Evolutionary conservation across 2,888 invertebrate genomes (phyloP).

Genomic region (Xylophagus ater): DNA sequence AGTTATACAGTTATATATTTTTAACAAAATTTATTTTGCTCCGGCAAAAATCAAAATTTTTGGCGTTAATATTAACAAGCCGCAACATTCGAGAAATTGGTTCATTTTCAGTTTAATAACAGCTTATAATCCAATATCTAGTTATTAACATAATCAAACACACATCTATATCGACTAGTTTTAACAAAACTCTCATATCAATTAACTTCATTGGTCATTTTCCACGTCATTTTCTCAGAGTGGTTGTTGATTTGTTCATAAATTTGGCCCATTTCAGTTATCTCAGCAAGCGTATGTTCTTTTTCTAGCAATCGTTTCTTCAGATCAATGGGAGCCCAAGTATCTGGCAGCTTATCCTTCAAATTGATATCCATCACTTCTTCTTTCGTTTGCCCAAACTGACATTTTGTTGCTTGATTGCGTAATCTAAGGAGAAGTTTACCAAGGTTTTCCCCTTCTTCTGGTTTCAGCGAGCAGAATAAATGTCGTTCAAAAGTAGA

Average conservation of each 20-base stretch:
- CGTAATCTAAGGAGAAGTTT: constrained; percentile 24
- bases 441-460: constrained; percentile 25
- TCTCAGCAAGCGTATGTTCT: constrained; percentile 11
- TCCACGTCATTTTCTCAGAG: constrained; percentile 8
- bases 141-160: no score
- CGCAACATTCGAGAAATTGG: no score
- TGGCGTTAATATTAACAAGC: no score
- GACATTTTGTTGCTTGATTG: constrained; percentile 15
- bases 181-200: no score
- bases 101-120: no score
- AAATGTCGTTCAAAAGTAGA: constrained; percentile 24
- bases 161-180: no score
- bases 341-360: constrained; percentile 18
- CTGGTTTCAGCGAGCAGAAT: constrained; percentile 23
- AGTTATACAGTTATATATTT: no score
- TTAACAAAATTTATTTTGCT: no score
- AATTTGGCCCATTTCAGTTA: constrained; percentile 15
- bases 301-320: constrained; percentile 19
- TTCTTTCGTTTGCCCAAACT: constrained; percentile 14
- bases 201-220: no score
- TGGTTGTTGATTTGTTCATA: constrained; percentile 15
- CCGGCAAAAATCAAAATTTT: no score
- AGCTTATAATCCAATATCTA: no score
- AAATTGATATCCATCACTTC: constrained; percentile 16
- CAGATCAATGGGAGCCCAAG: constrained; percentile 16